Conservation (phyloP, 2,113 vertebrate species). For the Anser brachyrhynchus region DNA sequence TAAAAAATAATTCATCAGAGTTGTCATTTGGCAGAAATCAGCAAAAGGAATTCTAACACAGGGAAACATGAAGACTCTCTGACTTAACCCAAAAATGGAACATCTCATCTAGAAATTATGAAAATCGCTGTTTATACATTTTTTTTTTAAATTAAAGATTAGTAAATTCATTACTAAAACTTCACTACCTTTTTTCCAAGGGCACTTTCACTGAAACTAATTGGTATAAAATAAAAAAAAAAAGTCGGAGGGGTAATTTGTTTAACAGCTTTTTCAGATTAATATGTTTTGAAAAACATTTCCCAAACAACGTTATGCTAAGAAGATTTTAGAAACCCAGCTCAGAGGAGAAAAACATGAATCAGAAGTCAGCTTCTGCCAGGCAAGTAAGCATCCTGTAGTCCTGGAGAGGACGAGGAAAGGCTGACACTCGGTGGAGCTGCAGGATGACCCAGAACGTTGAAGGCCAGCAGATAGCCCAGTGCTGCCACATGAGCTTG, state of each 20-base stretch:
- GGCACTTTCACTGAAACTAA: neutral
- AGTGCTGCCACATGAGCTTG: rapidly evolving
- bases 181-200: neutral
- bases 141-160: neutral
- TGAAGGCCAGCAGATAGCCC: neutral
- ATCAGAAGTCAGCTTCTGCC: neutral
- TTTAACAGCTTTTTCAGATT: neutral
- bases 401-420: neutral
- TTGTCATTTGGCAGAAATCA: neutral
- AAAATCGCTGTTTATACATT: neutral
- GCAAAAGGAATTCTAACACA: neutral
- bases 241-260: neutral
- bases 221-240: neutral
- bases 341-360: neutral
- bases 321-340: neutral
- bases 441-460: neutral
- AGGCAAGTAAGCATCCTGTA: neutral
- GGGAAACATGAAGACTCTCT: neutral
- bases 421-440: neutral
- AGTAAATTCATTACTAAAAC: neutral
- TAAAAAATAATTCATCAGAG: neutral
- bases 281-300: neutral
- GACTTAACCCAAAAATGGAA: neutral
- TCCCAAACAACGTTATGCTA: neutral
- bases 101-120: neutral